Evolutionary conservation across 2,888 invertebrate species (phyloP).

Genomic region (Tethea ocularis): DNA sequence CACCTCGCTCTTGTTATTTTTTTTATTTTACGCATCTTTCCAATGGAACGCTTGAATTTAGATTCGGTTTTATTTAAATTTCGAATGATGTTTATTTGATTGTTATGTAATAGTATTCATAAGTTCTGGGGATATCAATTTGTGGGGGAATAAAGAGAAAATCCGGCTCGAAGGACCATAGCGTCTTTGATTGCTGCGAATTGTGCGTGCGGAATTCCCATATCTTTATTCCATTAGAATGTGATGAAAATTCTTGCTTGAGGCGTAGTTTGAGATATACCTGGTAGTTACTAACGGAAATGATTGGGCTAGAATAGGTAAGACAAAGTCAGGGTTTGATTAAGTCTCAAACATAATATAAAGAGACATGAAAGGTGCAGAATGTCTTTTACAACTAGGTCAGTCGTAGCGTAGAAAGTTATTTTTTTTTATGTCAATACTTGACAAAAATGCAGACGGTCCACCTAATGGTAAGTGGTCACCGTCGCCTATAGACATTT

Average conservation of each 20-base stretch:
- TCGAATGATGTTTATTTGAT: conserved; percentile 32
- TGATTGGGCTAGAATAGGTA: background rate
- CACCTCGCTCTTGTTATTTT: conserved; percentile 21
- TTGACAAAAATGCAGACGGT: too few relatives aligned
- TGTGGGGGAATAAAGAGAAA: background rate
- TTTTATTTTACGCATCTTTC: conserved; percentile 29
- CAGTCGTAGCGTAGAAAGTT: too few relatives aligned
- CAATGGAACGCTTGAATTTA: conserved; percentile 40
- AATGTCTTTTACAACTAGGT: too few relatives aligned
- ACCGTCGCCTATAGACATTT: too few relatives aligned
- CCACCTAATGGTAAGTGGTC: too few relatives aligned
- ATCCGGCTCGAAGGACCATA: conserved; percentile 11
- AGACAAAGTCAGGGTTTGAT: too few relatives aligned
- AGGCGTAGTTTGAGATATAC: background rate
- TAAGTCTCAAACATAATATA: too few relatives aligned
- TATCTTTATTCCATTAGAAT: background rate
- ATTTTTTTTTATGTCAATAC: too few relatives aligned
- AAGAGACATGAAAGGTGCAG: too few relatives aligned
- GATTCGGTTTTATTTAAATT: conserved; percentile 51
- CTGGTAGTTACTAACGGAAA: background rate
- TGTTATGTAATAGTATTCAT: conserved; percentile 24
- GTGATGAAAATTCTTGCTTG: background rate
- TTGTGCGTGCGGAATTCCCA: background rate
- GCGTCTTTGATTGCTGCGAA: background rate
- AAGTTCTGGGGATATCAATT: conserved; percentile 15